Evolutionary conservation across 1,140 invertebrate genomes (phyloP).

Genomic region (Drosophila pseudoananassae): DNA sequence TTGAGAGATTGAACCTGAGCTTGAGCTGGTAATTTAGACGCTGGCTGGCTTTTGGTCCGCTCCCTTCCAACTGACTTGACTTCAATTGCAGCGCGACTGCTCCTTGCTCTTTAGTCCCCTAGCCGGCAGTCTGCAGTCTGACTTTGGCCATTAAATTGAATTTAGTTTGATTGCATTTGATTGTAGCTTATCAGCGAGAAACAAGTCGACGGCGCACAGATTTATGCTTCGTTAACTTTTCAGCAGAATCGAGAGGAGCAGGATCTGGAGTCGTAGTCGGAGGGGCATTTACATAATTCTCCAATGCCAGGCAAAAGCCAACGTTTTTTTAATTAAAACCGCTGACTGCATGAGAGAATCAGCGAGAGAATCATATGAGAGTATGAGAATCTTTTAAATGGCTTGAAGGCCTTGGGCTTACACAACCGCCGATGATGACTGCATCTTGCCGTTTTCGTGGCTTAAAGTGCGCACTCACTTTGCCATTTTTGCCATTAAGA

Average conservation of each 20-base stretch:
- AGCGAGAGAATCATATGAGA: too few relatives aligned
- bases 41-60: constrained; percentile 41
- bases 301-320: constrained; percentile 24
- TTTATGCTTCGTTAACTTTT: constrained; percentile 79
- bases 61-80: constrained; percentile 70
- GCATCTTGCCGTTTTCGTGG: constrained; percentile 35
- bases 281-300: constrained; percentile 59
- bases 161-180: constrained; percentile 82
- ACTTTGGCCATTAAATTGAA: constrained; percentile 70
- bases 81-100: constrained; percentile 56
- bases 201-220: constrained; percentile 36
- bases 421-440: constrained; percentile 30
- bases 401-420: constrained; percentile 54
- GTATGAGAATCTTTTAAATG: constrained; percentile 46
- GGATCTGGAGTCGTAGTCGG: constrained; percentile 6
- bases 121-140: neutral
- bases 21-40: constrained; percentile 67
- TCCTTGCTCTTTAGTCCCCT: constrained; percentile 35
- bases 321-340: constrained; percentile 72
- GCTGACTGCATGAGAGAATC: constrained; percentile 2
- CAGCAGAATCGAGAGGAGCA: constrained; percentile 50
- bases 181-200: constrained; percentile 74
- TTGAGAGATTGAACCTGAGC: constrained; percentile 25
- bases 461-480: constrained; percentile 45
- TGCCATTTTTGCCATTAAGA: constrained; percentile 63